A percentile compares a stretch with the other conserved stretches of the same genome.
phyloP scores from a whole-genome alignment of 2,797 vertebrate species.

The Prunella strophiata region DNA sequence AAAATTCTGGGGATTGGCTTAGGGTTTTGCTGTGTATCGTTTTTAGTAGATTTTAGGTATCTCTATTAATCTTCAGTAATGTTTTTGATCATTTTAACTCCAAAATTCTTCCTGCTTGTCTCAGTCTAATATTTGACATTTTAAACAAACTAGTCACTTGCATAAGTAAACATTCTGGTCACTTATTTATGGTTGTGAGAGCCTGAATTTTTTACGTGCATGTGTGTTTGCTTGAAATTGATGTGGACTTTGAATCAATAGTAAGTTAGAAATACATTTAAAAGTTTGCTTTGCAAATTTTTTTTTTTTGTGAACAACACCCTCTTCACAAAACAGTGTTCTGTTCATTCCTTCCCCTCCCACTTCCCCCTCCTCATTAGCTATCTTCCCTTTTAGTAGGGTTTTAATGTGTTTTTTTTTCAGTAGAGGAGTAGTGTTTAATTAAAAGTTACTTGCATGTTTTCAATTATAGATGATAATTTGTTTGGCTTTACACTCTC shows the following conservation, averaged over 20 bases:
- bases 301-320: not conserved
- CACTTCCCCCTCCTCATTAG: not conserved
- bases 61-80: not conserved
- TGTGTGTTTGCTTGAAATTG: not conserved
- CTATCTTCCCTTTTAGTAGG: not conserved
- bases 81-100: not conserved
- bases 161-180: not conserved
- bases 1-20: not conserved
- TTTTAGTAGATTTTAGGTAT: not conserved
- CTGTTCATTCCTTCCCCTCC: not conserved
- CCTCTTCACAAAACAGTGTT: not conserved
- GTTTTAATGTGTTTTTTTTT: slow-evolving; percentile 41
- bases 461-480: slow-evolving; percentile 68
- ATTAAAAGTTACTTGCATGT: slow-evolving; percentile 68
- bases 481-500: slow-evolving; percentile 72
- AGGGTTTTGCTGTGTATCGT: not conserved
- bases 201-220: not conserved
- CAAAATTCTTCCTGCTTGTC: not conserved
- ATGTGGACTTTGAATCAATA: not conserved
- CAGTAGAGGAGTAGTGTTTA: slow-evolving; percentile 61
- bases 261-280: not conserved
- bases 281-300: not conserved
- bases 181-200: not conserved
- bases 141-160: not conserved
- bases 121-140: not conserved